phyloP scores from a whole-genome alignment of 2,888 invertebrate genomes.

The Muschampia plurimacula region DNA sequence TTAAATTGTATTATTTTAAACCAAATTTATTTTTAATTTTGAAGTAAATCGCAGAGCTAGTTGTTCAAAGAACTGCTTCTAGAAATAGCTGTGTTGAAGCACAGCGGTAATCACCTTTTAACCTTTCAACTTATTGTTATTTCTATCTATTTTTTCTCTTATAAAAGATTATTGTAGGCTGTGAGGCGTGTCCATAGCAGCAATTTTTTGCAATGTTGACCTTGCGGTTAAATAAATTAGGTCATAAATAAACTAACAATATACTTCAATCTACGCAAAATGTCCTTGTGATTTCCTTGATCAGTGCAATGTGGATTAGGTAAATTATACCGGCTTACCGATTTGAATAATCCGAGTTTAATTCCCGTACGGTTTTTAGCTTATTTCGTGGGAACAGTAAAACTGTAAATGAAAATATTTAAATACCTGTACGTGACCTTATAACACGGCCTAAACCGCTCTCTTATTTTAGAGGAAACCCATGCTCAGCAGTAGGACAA shows the following conservation, averaged over 20 bases:
- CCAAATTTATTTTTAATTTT: background rate
- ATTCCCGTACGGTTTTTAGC: no score
- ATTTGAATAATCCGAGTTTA: no score
- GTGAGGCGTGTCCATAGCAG: background rate
- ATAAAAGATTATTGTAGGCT: conserved; percentile 1
- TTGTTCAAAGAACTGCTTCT: background rate
- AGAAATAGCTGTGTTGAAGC: conserved; percentile 9
- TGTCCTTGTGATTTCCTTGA: no score
- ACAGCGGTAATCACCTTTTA: conserved; percentile 9
- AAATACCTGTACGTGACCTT: no score
- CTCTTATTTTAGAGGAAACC: no score
- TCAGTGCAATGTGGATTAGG: no score
- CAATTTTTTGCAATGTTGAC: background rate
- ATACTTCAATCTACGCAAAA: no score
- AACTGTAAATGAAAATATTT: no score
- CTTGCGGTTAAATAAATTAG: background rate
- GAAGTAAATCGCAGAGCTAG: background rate
- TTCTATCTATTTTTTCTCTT: background rate
- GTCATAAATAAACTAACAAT: background rate
- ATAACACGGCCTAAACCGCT: no score
- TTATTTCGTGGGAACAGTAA: no score
- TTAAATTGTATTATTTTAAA: background rate
- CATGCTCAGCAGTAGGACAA: no score
- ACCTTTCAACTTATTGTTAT: conserved; percentile 5
- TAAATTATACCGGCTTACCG: no score